Conservation (phyloP, 2,113 vertebrate genomes). For the cat (Felis catus) region F.catus_Fca126_mat1.0 CM031419.1:128000001-128000500, state of each 20-base stretch:
- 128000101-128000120: conserved; percentile 30
- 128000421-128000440: not conserved
- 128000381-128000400: not conserved
- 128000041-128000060: not conserved
- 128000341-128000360: not conserved
- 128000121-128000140: not conserved
- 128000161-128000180: not conserved
- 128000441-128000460: not conserved
- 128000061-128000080: not conserved
- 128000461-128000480: not conserved
- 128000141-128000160: not conserved
- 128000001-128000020: not conserved
- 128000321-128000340: not conserved
- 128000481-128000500: not conserved
- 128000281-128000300: not conserved
- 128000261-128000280: not conserved
- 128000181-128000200: not conserved
- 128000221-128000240: not conserved
- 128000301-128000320: not conserved
- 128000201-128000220: not conserved
- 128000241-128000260: not conserved
- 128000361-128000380: not conserved
- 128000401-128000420: not conserved
- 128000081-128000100: not conserved
- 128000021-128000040: not conserved